Percentiles rank a stretch among this genome's conserved stretches.
Evolutionary conservation across 2,797 vertebrate genomes (phyloP).

Genomic region (Odontamblyopus rebecca): DNA sequence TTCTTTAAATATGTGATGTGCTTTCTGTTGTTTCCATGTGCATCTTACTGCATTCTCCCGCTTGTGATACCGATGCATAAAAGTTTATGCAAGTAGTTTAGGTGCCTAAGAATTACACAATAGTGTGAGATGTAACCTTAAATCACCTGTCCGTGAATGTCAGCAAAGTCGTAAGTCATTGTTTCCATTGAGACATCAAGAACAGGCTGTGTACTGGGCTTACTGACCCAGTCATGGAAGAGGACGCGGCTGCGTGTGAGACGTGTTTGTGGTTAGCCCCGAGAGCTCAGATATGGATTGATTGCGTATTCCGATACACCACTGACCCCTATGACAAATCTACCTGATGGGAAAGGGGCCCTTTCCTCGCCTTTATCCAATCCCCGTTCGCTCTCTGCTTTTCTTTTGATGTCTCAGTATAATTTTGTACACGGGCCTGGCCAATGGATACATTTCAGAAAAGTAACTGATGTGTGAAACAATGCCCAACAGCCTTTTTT

Average conservation of each 20-base stretch:
- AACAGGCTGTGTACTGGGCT: neutral
- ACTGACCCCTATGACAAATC: constrained; percentile 11
- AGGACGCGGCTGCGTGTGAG: constrained; percentile 25
- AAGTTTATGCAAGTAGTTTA: neutral
- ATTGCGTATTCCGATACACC: constrained; percentile 33
- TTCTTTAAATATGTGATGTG: neutral
- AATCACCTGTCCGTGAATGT: neutral
- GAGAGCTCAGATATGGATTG: constrained; percentile 31
- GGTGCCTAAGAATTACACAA: neutral
- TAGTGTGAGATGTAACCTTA: neutral
- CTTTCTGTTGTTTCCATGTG: neutral
- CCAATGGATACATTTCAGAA: constrained; percentile 19
- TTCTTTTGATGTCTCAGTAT: constrained; percentile 3
- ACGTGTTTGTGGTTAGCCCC: constrained; percentile 27
- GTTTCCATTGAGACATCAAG: constrained; percentile 16
- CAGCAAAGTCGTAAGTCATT: constrained; percentile 1
- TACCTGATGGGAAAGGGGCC: constrained; percentile 18
- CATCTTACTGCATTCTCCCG: neutral
- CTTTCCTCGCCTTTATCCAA: constrained; percentile 13
- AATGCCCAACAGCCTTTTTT: constrained; percentile 29
- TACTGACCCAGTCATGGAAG: constrained; percentile 30
- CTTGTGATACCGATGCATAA: neutral
- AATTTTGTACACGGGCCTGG: constrained; percentile 8
- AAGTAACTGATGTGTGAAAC: constrained; percentile 35
- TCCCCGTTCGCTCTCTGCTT: neutral